Base-by-base conservation (phyloP, 2,797 vertebrate species). In the Arremon aurantiirostris region DNA sequence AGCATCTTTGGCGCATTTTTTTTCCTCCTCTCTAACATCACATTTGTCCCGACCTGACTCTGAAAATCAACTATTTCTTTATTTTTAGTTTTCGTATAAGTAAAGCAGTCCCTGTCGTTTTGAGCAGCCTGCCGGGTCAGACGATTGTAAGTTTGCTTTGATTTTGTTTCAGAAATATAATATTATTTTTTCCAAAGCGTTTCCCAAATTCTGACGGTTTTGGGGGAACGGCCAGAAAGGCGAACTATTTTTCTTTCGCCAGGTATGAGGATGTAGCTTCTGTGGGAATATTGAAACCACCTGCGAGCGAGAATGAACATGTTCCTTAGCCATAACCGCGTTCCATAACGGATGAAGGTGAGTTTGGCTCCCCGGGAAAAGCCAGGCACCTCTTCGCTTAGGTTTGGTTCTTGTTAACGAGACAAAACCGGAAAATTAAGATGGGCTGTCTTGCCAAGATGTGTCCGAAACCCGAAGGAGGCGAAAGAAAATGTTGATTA, bases 11-110 rank as follows among this genome's bases (percentile, higher is more conserved):
- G 34, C 5, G 1, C 13, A n/a, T 44, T 47, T 26, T 8, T 2
- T 2, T 0, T 0, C 42, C 6, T 20, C 6, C 0, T 0, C 11
- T 61, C 9, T 59, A 41, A 32, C 10, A 46, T 26, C 24, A 42
- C 24, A 7, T 64, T 82, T 81, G 42, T 47, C 34, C 34, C 30
- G 8, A 81, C 4, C 15, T 21, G 27, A 20, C 57, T 52, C 41
- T 39, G 49, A 79, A 65, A 72, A 91, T 47, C 35, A 46, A 12
- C 15, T 60, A 8, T 32, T 53, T 44, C 7, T 72, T 82, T 57
- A 42, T 30, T 82, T 69, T 39, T 59, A 64, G 7, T 71, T 93
- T 78, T 82, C 17, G 9, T 35, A 23, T 24, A 9, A 12, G 1
- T 42, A 42, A 91, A 82, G 18, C 4, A 30, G 44, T 23, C 5